These are phyloP conservation scores for Germaria angustata DNA, from an alignment of 2,888 invertebrate species.

Conservation along the genomic window DNA sequence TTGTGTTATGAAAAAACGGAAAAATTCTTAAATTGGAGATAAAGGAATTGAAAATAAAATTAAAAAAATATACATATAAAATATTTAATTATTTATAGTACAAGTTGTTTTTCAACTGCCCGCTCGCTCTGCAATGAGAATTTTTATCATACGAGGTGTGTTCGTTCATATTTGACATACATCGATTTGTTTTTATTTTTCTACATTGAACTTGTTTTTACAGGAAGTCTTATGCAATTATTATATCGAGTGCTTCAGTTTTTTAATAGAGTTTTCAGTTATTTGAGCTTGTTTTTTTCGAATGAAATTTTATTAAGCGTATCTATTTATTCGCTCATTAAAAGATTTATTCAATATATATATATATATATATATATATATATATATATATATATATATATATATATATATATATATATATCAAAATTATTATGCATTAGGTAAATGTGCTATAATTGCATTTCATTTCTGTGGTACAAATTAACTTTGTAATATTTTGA, in stretches of 20 bases:
- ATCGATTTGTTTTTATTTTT: neutral
- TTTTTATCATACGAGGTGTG: slow-evolving; percentile 8
- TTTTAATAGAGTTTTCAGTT: too few species aligned
- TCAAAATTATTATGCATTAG: too few species aligned
- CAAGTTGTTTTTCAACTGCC: slow-evolving; percentile 7
- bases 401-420: too few species aligned
- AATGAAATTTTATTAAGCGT: too few species aligned
- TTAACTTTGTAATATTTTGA: too few species aligned
- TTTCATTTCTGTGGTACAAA: too few species aligned
- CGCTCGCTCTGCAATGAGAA: neutral
- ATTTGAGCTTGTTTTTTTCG: too few species aligned
- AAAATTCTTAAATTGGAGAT: slow-evolving; percentile 16
- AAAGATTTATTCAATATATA: too few species aligned
- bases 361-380: too few species aligned
- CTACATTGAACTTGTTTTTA: neutral
- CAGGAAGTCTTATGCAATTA: neutral
- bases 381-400: too few species aligned
- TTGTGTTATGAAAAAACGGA: neutral
- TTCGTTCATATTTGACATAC: neutral
- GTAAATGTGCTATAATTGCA: too few species aligned
- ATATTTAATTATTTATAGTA: neutral
- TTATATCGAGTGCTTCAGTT: neutral
- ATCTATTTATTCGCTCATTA: too few species aligned
- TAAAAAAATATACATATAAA: neutral
- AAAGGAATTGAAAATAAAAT: slow-evolving; percentile 17